Evolutionary conservation across 2,888 invertebrate genomes (phyloP), one percentile per base, ranked within the genome.

Genomic region (Schrankia costaestrigalis): DNA sequence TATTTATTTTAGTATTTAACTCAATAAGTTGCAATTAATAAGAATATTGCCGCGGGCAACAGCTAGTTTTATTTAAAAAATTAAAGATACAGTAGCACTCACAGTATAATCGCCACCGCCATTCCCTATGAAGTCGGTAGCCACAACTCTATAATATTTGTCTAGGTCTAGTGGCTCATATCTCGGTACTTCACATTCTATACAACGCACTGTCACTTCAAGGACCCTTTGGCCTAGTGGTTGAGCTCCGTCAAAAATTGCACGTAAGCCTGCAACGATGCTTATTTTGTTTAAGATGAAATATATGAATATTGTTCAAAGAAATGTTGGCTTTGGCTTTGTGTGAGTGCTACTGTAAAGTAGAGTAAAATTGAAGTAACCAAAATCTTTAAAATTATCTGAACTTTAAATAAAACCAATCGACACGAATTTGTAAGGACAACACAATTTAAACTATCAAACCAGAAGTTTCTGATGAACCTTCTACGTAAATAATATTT

Each of bases 21-120:
- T n/a, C n/a, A 17, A 17, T 5, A 17, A 17, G 7, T 17, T 5
- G 7, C 7, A 17, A 17, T 17, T 17, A 5, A 7, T 17, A 17
- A 17, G 17, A 5, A 17, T 5, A 5, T 7, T 17, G 4, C 7
- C n/a, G n/a, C n/a, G n/a, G n/a, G n/a, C 3, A 17, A 17, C 17
- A 17, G 7, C 17, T 17, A 3, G 3, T 17, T 5, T 7, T 5
- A 5, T 5, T 17, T 17, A 7, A 7, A 17, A 5, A 5, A 17
- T 17, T 7, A 17, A 17, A 5, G 21, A 6, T 21, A n/a, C 10
- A 5, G 15, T 15, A 22, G 18, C 11, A 57, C 91, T 80, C 60
- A 89, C 88, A 11, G 67, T 56, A 56, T 87, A 93, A 1, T 91
- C 91, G 53, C 93, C 93, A 0, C 94, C 94, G 2, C 94, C 94